Conservation (phyloP, 2,797 vertebrate species). For the Cryptoprocta ferox region DNA sequence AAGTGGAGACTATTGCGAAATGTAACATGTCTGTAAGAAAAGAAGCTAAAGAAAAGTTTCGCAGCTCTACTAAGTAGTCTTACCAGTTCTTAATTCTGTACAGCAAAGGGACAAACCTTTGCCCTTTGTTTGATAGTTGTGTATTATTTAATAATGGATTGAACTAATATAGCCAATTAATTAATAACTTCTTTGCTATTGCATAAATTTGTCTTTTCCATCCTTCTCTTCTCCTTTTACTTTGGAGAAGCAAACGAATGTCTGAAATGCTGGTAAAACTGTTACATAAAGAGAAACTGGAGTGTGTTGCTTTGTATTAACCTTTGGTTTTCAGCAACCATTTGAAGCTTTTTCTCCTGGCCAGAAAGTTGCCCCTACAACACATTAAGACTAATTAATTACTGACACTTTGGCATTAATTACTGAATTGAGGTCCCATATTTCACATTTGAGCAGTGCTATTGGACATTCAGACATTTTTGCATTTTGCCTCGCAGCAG, state of each 20-base stretch:
- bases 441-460: conserved; percentile 51
- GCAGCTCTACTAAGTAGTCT: conserved; percentile 73
- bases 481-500: conserved; percentile 45
- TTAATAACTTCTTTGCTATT: conserved; percentile 47
- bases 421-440: conserved; percentile 53
- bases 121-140: conserved; percentile 60
- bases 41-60: conserved; percentile 76
- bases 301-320: conserved; percentile 51
- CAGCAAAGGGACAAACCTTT: conserved; percentile 62
- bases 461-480: conserved; percentile 34
- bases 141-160: conserved; percentile 56
- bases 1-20: conserved; percentile 78
- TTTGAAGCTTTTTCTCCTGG: conserved; percentile 50
- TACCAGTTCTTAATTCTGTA: conserved; percentile 78
- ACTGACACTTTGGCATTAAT: conserved; percentile 47
- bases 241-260: conserved; percentile 53
- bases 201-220: conserved; percentile 44
- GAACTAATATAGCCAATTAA: conserved; percentile 16
- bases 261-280: conserved; percentile 38
- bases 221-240: conserved; percentile 51
- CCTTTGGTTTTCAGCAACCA: conserved; percentile 52
- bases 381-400: conserved; percentile 60
- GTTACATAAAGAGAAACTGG: conserved; percentile 43
- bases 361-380: neutral
- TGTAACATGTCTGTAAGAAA: conserved; percentile 71